Base-by-base conservation (phyloP, 2,888 invertebrate genomes). In the Dicyrtomina minuta region DNA sequence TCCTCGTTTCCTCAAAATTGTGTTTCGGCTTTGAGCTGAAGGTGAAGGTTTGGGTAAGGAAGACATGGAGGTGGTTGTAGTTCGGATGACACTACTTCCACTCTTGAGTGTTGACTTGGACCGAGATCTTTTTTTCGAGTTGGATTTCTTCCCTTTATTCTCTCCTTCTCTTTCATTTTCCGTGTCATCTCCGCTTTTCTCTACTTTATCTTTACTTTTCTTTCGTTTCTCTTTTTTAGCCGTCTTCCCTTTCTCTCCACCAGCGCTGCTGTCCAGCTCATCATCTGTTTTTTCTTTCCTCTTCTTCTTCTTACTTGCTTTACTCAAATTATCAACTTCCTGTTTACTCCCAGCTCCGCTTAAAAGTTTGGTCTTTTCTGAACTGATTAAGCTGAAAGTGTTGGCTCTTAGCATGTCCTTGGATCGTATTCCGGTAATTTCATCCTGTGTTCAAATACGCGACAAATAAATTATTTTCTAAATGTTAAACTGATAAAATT, bases 381-480 rank as follows among this genome's bases (percentile, higher is more conserved):
- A 39, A 1, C n/a, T 4, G 2, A 1, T 24, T 27, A 12, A 26
- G 4, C 20, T n/a, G 17, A 39, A 39, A 1, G 58, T 33, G 17
- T 20, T 49, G 22, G 44, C 49, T 33, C 15, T n/a, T 46, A 26
- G 46, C n/a, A 27, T n/a, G 12, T 67, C 60, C n/a, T 67, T 67
- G 8, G 67, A 67, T 10, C 67, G 24, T 22, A 39, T 60, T 13
- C 67, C 71, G 33, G 62, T 68, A 0, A 69, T 68, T 53, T 74
- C 75, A 12, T 24, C 27, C 8, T 15, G 27, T 27, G 26, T 2
- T 46, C 13, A 46, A n/a, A 49, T 15, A 49, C 1, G 17, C 1
- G n/a, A 4, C 12, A 49, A n/a, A n/a, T n/a, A n/a, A n/a, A n/a
- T n/a, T n/a, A n/a, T n/a, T n/a, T n/a, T n/a, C n/a, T n/a, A n/a